Evolutionary conservation across 2,888 invertebrate genomes (phyloP).

Genomic region (Sinohyriopsis cumingii): DNA sequence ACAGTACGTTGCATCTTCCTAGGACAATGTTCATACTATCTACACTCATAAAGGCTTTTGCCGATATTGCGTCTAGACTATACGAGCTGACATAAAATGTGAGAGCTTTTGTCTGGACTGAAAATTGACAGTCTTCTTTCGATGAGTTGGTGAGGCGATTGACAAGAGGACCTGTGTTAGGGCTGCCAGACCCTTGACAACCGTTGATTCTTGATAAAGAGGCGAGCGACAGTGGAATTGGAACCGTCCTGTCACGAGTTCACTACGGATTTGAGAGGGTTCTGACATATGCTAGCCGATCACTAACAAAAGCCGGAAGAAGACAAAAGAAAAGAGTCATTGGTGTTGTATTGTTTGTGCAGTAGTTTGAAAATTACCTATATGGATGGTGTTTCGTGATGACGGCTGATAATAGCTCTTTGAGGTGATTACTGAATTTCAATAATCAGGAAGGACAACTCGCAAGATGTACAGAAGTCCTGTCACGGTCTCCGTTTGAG

Average conservation of each 20-base stretch:
- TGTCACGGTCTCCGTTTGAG: conserved; percentile 11
- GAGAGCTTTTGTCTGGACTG: conserved; percentile 8
- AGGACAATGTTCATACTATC: conserved; percentile 15
- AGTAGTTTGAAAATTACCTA: conserved; percentile 34
- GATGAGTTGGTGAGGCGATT: conserved; percentile 3
- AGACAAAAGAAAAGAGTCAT: conserved; percentile 23
- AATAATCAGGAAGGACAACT: conserved; percentile 21
- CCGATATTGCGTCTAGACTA: conserved; percentile 16
- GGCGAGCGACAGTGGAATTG: conserved; percentile 14
- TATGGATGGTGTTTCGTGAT: conserved; percentile 21
- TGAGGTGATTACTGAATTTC: conserved; percentile 28
- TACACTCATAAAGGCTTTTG: conserved; percentile 6
- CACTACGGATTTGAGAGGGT: conserved; percentile 9
- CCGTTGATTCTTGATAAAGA: conserved; percentile 19
- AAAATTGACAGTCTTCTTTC: conserved; percentile 5
- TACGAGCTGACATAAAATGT: conserved; percentile 10
- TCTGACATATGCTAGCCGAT: conserved; percentile 18
- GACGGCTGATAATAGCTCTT: conserved; percentile 32
- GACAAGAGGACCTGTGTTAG: conserved; percentile 7
- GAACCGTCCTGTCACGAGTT: conserved; percentile 13
- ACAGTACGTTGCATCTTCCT: conserved; percentile 16
- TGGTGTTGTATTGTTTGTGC: conserved; percentile 27
- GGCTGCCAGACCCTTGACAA: conserved; percentile 6
- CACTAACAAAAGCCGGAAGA: conserved; percentile 9
- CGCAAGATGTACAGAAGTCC: conserved; percentile 11